phyloP scores from a whole-genome alignment of 1,140 invertebrate genomes.

The Sitobion miscanthi region DNA sequence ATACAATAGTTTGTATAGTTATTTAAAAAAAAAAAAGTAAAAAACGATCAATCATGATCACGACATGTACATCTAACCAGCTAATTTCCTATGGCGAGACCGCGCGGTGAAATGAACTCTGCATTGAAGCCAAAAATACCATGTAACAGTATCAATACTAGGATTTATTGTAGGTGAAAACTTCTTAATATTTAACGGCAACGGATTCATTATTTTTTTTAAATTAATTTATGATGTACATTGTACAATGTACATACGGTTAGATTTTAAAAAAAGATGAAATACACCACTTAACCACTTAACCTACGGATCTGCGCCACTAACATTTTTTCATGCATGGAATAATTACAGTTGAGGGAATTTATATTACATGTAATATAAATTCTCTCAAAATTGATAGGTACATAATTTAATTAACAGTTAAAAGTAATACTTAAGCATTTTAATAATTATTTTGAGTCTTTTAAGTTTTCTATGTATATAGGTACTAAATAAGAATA shows the following conservation, averaged over 20 bases:
- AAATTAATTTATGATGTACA: background rate
- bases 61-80: background rate
- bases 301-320: background rate
- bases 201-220: background rate
- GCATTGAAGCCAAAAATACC: background rate
- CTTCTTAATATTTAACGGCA: background rate
- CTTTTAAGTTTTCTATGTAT: background rate
- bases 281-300: background rate
- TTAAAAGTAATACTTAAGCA: background rate
- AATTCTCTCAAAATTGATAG: background rate
- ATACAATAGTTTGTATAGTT: conserved; percentile 18
- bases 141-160: background rate
- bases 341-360: background rate
- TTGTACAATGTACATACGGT: background rate
- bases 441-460: background rate
- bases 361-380: background rate
- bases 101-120: conserved; percentile 11
- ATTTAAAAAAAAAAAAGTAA: conserved; percentile 24
- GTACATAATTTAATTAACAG: background rate
- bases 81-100: conserved; percentile 25
- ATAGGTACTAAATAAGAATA: background rate
- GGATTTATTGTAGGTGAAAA: background rate
- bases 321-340: background rate
- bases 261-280: background rate
- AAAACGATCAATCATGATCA: conserved; percentile 52